Base-by-base conservation (phyloP, 2,113 vertebrate genomes). In the Epinephelus lanceolatus region DNA sequence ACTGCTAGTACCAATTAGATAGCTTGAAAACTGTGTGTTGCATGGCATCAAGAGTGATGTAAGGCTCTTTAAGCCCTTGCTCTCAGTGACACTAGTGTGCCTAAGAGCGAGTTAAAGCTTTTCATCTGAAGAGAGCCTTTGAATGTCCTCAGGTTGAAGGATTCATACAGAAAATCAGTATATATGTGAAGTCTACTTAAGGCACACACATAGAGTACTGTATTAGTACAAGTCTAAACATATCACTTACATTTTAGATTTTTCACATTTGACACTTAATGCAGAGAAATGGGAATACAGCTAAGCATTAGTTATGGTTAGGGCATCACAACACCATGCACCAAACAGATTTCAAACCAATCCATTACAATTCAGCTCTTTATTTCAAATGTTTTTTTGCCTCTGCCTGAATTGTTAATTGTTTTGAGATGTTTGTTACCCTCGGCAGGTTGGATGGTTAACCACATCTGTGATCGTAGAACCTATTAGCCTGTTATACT, bases 1-100 rank as follows among this genome's bases (percentile, higher is more conserved):
- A 45, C 51, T 63, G 42, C 37, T 30, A 10, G 52, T 53, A 60
- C 37, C 74, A 81, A 69, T 81, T 73, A 78, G 55, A 61, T 11
- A 1, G 47, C 55, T 61, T 18, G 59, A 19, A 23, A 65, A 60
- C 71, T 56, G 3, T 11, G 45, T 15, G 71, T 47, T 71, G 40
- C 27, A 51, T 11, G 42, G 12, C 42, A 45, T 66, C 30, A 14
- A 19, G 33, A 33, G 61, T 53, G 68, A 60, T 52, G 61, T 66
- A 5, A 42, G 60, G 37, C 49, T 71, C 47, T 70, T 62, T 62
- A 65, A 82, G 40, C 33, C 51, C 25, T 27, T 45, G 19, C 23
- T 37, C 19, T 68, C 71, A 18, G 45, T 56, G 57, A 70, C 49
- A 52, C 9, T 10, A 12, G 5, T 27, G 73, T 27, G 51, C 71